phyloP scores from a whole-genome alignment of 2,113 vertebrate genomes.

The Podarcis cretensis region DNA sequence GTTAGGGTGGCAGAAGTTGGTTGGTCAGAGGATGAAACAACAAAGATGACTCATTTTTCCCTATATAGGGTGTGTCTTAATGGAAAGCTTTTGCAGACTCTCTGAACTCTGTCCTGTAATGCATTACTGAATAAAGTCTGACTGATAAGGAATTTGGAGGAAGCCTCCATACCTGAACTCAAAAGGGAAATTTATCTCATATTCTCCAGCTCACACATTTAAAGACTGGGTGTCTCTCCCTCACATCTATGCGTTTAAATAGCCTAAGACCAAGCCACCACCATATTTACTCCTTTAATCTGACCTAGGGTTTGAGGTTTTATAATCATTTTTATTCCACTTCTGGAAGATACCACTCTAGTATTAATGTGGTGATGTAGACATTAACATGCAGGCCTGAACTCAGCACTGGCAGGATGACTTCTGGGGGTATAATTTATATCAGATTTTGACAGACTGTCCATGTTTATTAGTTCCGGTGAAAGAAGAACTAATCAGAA shows the following conservation, averaged over 20 bases:
- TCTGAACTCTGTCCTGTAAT: too few species aligned
- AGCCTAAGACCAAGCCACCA: not conserved
- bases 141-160: too few species aligned
- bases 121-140: too few species aligned
- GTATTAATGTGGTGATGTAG: not conserved
- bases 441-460: slow-evolving; percentile 29
- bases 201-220: too few species aligned
- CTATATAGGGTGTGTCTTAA: too few species aligned
- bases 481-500: slow-evolving; percentile 39
- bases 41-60: too few species aligned
- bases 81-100: too few species aligned
- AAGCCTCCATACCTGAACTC: too few species aligned
- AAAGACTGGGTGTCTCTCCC: not conserved
- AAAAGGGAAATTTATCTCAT: too few species aligned
- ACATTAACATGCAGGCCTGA: slow-evolving; percentile 37
- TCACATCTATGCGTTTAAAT: not conserved
- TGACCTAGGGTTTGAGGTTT: too few species aligned
- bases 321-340: not conserved
- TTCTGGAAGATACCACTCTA: not conserved
- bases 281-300: not conserved
- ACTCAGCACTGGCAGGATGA: not conserved
- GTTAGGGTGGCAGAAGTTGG: too few species aligned
- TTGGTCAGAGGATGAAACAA: too few species aligned
- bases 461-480: slow-evolving; percentile 34
- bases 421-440: slow-evolving; percentile 41